These are phyloP conservation scores for Acipenser oxyrinchus DNA, from an alignment of 2,797 vertebrate genomes.

Conservation along the genomic window DNA sequence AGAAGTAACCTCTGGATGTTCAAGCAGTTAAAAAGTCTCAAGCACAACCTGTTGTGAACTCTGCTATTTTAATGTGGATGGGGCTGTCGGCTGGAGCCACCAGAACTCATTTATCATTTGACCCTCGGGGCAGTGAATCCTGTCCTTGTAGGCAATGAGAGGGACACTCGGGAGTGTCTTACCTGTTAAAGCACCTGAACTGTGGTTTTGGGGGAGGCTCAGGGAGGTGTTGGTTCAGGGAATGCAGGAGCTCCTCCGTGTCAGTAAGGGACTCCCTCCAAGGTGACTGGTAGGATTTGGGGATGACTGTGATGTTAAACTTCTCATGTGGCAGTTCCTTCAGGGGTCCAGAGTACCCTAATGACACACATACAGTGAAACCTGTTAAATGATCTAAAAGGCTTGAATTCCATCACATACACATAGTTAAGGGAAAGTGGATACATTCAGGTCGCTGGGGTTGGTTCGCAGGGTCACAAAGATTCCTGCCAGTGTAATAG, in stretches of 20 bases:
- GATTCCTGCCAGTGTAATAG: too few species aligned
- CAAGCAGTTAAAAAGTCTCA: too few species aligned
- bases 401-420: too few species aligned
- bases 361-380: too few species aligned
- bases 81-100: too few species aligned
- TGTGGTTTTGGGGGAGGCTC: constrained; percentile 38
- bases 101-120: neutral
- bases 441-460: too few species aligned
- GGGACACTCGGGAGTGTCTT: constrained; percentile 21
- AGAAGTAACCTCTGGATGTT: too few species aligned
- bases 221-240: constrained; percentile 30
- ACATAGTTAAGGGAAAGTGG: too few species aligned
- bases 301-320: constrained; percentile 84
- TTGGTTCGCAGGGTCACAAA: too few species aligned
- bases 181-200: constrained; percentile 90
- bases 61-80: too few species aligned
- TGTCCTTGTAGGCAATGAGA: constrained; percentile 22
- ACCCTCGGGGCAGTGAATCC: neutral
- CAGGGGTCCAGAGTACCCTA: constrained; percentile 80
- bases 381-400: too few species aligned
- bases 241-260: constrained; percentile 28
- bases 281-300: constrained; percentile 82
- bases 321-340: constrained; percentile 78
- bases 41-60: too few species aligned
- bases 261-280: constrained; percentile 68